A percentile compares a stretch with the other conserved stretches of the same genome.
Conservation (phyloP, 2,888 invertebrate species). For the Sepiola atlantica region DNA sequence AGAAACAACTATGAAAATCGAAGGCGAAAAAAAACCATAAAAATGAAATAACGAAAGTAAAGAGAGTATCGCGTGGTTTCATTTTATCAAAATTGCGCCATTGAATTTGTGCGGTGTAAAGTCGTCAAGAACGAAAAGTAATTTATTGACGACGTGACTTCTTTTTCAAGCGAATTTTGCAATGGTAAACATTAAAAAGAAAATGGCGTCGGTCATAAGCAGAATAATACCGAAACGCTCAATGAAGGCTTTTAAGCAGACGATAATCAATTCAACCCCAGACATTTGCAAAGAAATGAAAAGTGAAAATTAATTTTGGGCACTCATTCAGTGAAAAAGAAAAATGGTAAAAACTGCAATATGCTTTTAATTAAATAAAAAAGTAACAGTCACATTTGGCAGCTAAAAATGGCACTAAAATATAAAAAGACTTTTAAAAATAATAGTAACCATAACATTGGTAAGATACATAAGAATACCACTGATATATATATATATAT, state of each 20-base stretch:
- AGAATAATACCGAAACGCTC: neutral
- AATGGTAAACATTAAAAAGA: neutral
- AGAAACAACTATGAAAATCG: neutral
- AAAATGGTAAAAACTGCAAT: neutral
- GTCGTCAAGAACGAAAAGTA: neutral
- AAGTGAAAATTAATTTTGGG: neutral
- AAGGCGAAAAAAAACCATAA: neutral
- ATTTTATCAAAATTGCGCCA: neutral
- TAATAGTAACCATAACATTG: too few relatives aligned
- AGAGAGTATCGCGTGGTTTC: neutral
- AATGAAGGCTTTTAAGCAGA: neutral
- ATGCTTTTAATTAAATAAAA: neutral
- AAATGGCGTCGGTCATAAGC: neutral
- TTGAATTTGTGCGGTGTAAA: neutral
- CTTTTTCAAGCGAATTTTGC: neutral
- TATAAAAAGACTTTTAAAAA: neutral
- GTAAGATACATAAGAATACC: too few relatives aligned
- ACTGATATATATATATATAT: too few relatives aligned
- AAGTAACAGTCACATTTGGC: neutral
- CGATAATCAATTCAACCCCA: neutral
- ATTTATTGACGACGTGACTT: neutral
- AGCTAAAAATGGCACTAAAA: neutral
- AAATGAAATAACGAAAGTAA: neutral
- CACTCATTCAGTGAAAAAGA: neutral
- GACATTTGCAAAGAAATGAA: neutral